Base-by-base conservation (phyloP, 2,797 vertebrate species). In the Siniperca obscura region DNA sequence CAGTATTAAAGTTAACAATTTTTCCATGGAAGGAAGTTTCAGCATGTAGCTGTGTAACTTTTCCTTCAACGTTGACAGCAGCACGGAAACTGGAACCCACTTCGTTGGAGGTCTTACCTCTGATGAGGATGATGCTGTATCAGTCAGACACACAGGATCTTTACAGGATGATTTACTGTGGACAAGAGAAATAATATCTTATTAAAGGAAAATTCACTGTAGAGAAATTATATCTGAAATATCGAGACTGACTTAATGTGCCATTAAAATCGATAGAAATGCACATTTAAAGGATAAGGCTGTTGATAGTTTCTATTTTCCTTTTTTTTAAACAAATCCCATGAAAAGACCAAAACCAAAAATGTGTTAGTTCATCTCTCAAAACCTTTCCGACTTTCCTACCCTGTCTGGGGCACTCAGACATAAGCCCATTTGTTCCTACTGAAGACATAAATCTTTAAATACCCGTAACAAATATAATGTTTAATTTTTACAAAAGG, bases 1-100 rank as follows among this genome's bases (percentile, higher is more conserved):
- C 94, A 94, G 94, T 95, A 96, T 95, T 92, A 96, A 96, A 96
- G 93, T 95, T 95, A 93, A 91, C 91, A 88, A 89, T 94, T 95
- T 87, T 93, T 89, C 89, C 91, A 90, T 91, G 91, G 93, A 86
- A 77, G 76, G 90, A 96, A 96, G 91, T 92, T 94, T 91, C 83
- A 82, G 79, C 90, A 83, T 85, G 46, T 48, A 46, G 16, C 71
- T 53, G 7, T 34, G 6, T 5, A 85, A 89, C 85, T 86, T 89
- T 78, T 82, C 22, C 46, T 44, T 77, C 50, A 72, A 12, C 70
- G 84, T 81, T 81, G 91, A 78, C 38, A 1, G 36, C 46, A 85
- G 85, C 74, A 70, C 16, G 60, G 59, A 72, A 75, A 83, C 22
- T 79, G 75, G 79, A 80, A 78, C 44, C 62, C 44, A 40, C 27